Base-by-base conservation (phyloP, 2,888 invertebrate species). In the Plutella xylostella region DNA sequence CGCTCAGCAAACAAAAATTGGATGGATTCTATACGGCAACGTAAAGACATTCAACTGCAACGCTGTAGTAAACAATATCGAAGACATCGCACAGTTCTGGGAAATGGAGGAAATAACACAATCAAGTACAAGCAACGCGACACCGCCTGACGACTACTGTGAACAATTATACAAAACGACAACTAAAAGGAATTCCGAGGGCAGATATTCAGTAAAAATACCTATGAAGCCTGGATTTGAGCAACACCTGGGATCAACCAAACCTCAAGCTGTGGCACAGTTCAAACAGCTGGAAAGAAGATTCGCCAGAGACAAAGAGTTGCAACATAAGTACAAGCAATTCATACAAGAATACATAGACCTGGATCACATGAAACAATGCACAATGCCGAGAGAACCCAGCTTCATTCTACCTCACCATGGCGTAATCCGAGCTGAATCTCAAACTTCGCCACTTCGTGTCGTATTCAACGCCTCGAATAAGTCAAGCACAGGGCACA, bases 381-480 rank as follows among this genome's bases (percentile, higher is more conserved):
- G 33, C 33, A 33, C 33, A 3, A 33, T 14, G 14, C 3, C 12
- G 3, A 12, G 33, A 15, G 7, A 33, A 33, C 33, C 33, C 7
- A 33, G n/a, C 7, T 33, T 12, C 31, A 34, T 4, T 21, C 31
- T 43, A 14, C 43, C 43, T 19, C 43, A 43, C 14, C 5, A 34
- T 19, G 18, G 20, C 14, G 34, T 43, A n/a, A 20, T 34, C 7
- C 33, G 34, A 11, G 21, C 12, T n/a, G 33, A 43, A 6, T 43
- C 34, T 6, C 5, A 9, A 17, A 33, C 31, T 14, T 34, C 43
- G 17, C 18, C 18, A 14, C 17, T 45, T 7, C 17, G 48, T 1
- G 42, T 45, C 3, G 42, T 47, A 3, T 45, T 42, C 20, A 47
- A 47, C 22, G 45, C 48, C 7, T 39, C 42, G 21, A 14, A 17